Percentiles rank a stretch among this genome's conserved stretches.
Evolutionary conservation across 2,888 invertebrate species (phyloP).

Genomic region (Petrophora chlorosata): DNA sequence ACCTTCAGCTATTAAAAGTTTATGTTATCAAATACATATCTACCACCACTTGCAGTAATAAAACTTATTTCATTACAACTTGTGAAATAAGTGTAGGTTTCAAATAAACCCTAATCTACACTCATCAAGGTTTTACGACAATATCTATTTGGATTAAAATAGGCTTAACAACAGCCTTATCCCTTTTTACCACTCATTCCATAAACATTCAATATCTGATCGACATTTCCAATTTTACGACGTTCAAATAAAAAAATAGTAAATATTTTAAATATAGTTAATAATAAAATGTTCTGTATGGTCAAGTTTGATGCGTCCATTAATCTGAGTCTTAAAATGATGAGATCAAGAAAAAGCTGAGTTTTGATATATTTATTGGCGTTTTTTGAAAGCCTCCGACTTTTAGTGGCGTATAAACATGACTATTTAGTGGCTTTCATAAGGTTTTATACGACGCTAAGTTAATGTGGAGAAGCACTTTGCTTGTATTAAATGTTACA

Average conservation of each 20-base stretch:
- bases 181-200: slow-evolving; percentile 14
- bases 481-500: background rate
- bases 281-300: too few species aligned
- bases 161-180: background rate
- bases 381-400: slow-evolving; percentile 65
- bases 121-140: slow-evolving; percentile 21
- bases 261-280: slow-evolving; percentile 20
- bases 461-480: slow-evolving; percentile 48
- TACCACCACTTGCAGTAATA: background rate
- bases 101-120: slow-evolving; percentile 8
- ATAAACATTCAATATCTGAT: slow-evolving; percentile 28
- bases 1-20: too few species aligned
- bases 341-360: slow-evolving; percentile 39
- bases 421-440: slow-evolving; percentile 76
- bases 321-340: slow-evolving; percentile 30
- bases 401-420: slow-evolving; percentile 73
- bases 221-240: slow-evolving; percentile 27
- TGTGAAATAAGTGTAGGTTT: background rate
- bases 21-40: too few species aligned
- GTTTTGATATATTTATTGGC: slow-evolving; percentile 72
- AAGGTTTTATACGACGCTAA: slow-evolving; percentile 61
- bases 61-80: background rate
- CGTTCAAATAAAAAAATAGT: slow-evolving; percentile 13
- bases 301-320: slow-evolving; percentile 16
- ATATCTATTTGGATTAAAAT: slow-evolving; percentile 24